Evolutionary conservation across 2,113 vertebrate genomes (phyloP).

Genomic region (Ptyas mucosa): DNA sequence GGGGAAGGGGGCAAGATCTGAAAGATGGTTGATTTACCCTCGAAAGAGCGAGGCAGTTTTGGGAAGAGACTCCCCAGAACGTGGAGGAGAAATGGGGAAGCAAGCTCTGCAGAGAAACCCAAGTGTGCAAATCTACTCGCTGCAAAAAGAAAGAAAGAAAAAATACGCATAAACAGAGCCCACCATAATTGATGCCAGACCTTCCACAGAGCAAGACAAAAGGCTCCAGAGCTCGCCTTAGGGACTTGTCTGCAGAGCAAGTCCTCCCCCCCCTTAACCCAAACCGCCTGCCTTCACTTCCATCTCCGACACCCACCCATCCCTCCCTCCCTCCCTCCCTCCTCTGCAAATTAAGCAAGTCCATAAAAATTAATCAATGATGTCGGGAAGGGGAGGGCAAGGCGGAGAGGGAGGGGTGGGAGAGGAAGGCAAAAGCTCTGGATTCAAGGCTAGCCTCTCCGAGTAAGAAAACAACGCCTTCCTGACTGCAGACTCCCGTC

Average conservation of each 20-base stretch:
- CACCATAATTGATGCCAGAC: slow-evolving; percentile 37
- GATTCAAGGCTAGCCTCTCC: not conserved
- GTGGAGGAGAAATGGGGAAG: not conserved
- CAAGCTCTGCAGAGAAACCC: not conserved
- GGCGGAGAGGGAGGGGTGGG: not conserved
- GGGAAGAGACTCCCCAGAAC: not conserved
- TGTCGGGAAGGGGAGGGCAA: not conserved
- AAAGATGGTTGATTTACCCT: not conserved
- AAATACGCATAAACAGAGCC: not conserved
- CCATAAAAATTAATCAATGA: not conserved
- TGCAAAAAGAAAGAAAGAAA: too few relatives aligned
- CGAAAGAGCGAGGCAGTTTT: not conserved
- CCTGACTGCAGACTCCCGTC: not conserved
- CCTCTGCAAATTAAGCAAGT: not conserved
- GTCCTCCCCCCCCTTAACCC: accelerated
- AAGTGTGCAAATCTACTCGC: not conserved
- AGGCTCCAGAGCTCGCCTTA: not conserved
- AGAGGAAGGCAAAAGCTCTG: not conserved
- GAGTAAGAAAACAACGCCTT: not conserved
- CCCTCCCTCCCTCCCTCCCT: not conserved
- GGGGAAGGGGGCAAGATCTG: not conserved
- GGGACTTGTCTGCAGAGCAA: not conserved
- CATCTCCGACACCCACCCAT: not conserved
- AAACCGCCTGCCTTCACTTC: not conserved
- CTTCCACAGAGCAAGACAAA: slow-evolving; percentile 8